Base-by-base conservation (phyloP, 2,113 vertebrate genomes). In the Trematocara zebra region DNA sequence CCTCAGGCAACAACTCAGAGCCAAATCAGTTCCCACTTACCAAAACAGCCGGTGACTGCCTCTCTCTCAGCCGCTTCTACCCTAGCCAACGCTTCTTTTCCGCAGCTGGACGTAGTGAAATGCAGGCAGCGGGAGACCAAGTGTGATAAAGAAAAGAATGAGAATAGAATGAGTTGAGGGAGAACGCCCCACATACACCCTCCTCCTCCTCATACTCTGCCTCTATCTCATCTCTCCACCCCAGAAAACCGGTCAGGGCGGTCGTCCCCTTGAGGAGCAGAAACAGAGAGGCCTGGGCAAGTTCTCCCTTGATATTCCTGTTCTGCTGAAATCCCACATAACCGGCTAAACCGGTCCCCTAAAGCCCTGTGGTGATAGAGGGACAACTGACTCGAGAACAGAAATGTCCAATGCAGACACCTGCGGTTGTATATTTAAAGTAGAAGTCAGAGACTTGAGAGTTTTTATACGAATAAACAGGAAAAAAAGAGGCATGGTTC, bases 291-390 rank as follows among this genome's bases (percentile, higher is more conserved):
- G 94, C 92, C 92, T 42, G 93, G 95, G 92, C 95, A 95, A 96
- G 95, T 96, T 96, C 89, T 92, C 87, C 95, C 96, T 96, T 89
- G 96, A 95, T 95, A 95, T 95, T 96, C 96, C 95, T 91, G 96
- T 96, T 96, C 88, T 95, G 90, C 95, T 93, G 95, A 96, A 96
- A 97, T 96, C 95, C 89, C 86, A 94, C 87, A 91, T 64, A 96
- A 97, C 96, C 11, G 81, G 96, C 79, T 82, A n/a, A 89, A 96
- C 96, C 83, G 82, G 96, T 84, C 47, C 83, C 83, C 72, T 64
- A 49, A 88, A 91, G 88, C 83, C 87, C 85, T 82, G 85, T 6
- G 15, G 85, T 26, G 49, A 89, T 85, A 92, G 85, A 91, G 82
- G 87, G 82, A 86, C 80, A 61, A 78, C 49, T 5, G 7, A 89